These are phyloP conservation scores for Pseudomugil tenellus DNA, from an alignment of 2,797 vertebrate genomes.

Conservation along the genomic window DNA sequence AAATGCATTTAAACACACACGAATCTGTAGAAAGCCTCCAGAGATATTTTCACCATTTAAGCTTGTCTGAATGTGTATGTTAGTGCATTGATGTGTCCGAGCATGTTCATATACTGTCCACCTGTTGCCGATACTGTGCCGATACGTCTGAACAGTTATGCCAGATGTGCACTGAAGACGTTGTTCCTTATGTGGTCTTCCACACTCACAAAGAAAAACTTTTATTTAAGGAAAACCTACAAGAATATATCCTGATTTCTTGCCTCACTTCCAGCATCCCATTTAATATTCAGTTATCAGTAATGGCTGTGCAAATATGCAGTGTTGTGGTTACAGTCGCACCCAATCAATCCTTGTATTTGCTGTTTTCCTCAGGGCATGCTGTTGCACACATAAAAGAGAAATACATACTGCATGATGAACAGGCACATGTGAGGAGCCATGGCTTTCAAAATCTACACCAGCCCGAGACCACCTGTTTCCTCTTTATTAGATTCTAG, in stretches of 20 bases:
- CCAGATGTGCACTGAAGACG: constrained; percentile 35
- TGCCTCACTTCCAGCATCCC: constrained; percentile 23
- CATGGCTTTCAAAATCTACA: constrained; percentile 31
- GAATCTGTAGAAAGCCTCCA: too few relatives aligned
- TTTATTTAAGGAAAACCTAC: constrained; percentile 18
- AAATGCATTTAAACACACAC: too few relatives aligned
- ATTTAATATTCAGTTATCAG: constrained; percentile 31
- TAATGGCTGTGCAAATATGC: constrained; percentile 48
- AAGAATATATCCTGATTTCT: constrained; percentile 23
- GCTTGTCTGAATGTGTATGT: background rate
- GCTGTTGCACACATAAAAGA: constrained; percentile 52
- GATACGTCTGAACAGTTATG: constrained; percentile 24
- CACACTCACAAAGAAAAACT: constrained; percentile 27
- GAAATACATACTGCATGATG: background rate
- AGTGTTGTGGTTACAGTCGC: constrained; percentile 47
- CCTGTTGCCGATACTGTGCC: constrained; percentile 1
- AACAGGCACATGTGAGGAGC: constrained; percentile 25
- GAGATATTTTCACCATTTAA: background rate
- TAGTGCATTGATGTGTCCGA: background rate
- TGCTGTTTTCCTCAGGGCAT: constrained; percentile 28
- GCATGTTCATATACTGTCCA: background rate
- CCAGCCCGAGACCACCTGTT: constrained; percentile 56
- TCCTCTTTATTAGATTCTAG: constrained; percentile 62
- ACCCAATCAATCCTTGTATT: constrained; percentile 44
- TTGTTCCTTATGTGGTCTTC: constrained; percentile 36